Conservation (phyloP, 2,797 vertebrate genomes). For the Esox lucius region DNA sequence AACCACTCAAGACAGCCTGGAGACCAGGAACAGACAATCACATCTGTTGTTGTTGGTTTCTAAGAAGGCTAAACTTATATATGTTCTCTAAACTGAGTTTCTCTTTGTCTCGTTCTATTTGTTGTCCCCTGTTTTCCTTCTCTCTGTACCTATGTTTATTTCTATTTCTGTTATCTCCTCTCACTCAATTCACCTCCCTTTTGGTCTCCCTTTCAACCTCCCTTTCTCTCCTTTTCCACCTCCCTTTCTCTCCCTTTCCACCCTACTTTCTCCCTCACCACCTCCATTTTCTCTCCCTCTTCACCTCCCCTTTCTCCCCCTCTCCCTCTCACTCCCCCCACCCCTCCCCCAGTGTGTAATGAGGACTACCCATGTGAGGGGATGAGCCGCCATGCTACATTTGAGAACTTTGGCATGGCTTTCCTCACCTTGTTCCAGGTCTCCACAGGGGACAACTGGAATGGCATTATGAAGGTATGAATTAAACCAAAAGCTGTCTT, state of each 20-base stretch:
- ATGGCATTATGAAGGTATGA: conserved; percentile 97
- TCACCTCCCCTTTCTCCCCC: neutral
- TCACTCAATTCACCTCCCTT: neutral
- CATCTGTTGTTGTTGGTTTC: neutral
- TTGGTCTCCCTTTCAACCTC: neutral
- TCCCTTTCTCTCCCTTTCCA: neutral
- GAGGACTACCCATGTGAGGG: conserved; percentile 95
- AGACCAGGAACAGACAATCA: conserved; percentile 7
- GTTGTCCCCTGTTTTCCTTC: neutral
- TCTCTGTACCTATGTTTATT: conserved; percentile 11
- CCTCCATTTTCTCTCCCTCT: conserved; percentile 9
- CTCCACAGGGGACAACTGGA: conserved; percentile 98
- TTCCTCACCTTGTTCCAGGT: conserved; percentile 98
- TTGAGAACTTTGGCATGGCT: conserved; percentile 98
- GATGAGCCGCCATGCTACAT: conserved; percentile 97
- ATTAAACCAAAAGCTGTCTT: neutral
- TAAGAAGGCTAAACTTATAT: neutral
- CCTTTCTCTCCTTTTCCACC: conserved; percentile 1
- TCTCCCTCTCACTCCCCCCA: neutral
- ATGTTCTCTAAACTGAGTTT: neutral
- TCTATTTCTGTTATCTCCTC: conserved; percentile 8
- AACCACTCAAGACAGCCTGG: conserved; percentile 32
- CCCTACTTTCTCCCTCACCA: conserved; percentile 12
- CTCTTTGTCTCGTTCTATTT: neutral
- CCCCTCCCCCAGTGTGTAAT: conserved; percentile 83